phyloP scores from a whole-genome alignment of 2,888 invertebrate species.

The Hyposoter dolosus region DNA sequence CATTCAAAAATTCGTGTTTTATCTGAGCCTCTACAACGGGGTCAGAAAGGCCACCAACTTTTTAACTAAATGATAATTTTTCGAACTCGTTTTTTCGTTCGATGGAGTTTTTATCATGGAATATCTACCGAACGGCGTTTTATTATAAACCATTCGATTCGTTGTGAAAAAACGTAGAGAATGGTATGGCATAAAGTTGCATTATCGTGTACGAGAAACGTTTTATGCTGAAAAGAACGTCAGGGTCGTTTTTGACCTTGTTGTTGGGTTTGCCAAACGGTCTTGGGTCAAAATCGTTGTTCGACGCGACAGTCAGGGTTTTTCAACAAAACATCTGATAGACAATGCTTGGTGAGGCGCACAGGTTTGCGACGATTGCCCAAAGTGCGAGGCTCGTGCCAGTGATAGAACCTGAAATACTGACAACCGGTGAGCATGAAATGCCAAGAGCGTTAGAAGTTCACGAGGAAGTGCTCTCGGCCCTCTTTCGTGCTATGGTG shows the following conservation, averaged over 20 bases:
- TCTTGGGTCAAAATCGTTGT: not conserved
- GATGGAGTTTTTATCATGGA: too few species aligned
- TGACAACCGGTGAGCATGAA: constrained; percentile 87
- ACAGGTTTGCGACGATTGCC: constrained; percentile 87
- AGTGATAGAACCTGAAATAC: constrained; percentile 89
- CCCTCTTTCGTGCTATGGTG: constrained; percentile 88
- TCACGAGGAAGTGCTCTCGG: constrained; percentile 76
- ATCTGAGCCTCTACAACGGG: too few species aligned
- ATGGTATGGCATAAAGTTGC: not conserved
- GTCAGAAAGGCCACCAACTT: too few species aligned
- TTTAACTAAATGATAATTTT: too few species aligned
- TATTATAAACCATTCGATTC: not conserved
- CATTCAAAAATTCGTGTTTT: not conserved
- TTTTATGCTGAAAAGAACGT: not conserved
- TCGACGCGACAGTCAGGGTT: not conserved
- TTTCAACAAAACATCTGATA: not conserved
- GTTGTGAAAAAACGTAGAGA: not conserved
- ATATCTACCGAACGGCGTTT: not conserved
- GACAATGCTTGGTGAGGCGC: not conserved
- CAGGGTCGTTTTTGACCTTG: not conserved
- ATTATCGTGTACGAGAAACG: not conserved
- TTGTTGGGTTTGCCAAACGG: not conserved
- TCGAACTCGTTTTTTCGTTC: too few species aligned
- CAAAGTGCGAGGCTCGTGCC: constrained; percentile 88
- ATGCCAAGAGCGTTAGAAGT: constrained; percentile 87